These are phyloP conservation scores for Caenorhabditis brenneri DNA, from an alignment of 1,140 invertebrate species.

Conservation along the genomic window DNA sequence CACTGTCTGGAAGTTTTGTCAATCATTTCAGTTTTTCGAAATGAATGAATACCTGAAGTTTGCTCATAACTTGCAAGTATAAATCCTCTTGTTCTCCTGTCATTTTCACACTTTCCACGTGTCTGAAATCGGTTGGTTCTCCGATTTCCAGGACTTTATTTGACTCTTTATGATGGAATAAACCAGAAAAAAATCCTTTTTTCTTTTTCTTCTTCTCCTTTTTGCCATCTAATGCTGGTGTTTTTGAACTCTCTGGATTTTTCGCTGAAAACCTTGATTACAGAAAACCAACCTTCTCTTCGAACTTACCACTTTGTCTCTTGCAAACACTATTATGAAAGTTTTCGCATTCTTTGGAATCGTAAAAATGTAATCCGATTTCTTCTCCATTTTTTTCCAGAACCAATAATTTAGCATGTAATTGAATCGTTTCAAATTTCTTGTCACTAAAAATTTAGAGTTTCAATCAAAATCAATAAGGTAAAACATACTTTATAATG, in stretches of 20 bases:
- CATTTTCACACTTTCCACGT: neutral
- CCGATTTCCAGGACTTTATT: neutral
- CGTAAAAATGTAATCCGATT: neutral
- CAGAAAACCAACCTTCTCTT: neutral
- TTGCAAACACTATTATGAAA: conserved; percentile 23
- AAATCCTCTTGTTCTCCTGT: conserved; percentile 13
- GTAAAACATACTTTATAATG: neutral
- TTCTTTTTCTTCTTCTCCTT: conserved; percentile 19
- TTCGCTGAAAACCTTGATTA: neutral
- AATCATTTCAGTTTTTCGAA: neutral
- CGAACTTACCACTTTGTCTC: neutral
- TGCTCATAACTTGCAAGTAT: neutral
- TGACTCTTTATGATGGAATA: neutral
- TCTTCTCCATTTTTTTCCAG: neutral
- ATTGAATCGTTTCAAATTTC: conserved; percentile 6
- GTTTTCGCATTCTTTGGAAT: conserved; percentile 7
- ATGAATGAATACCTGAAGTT: neutral
- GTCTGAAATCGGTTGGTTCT: neutral
- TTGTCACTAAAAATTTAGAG: neutral
- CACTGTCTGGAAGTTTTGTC: neutral
- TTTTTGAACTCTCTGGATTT: neutral
- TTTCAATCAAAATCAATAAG: neutral
- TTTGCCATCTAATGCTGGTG: neutral
- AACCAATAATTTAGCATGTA: neutral
- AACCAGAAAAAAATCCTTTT: neutral